These are phyloP conservation scores for Agriopis leucophaearia DNA, from an alignment of 2,888 invertebrate genomes.

Conservation along the genomic window DNA sequence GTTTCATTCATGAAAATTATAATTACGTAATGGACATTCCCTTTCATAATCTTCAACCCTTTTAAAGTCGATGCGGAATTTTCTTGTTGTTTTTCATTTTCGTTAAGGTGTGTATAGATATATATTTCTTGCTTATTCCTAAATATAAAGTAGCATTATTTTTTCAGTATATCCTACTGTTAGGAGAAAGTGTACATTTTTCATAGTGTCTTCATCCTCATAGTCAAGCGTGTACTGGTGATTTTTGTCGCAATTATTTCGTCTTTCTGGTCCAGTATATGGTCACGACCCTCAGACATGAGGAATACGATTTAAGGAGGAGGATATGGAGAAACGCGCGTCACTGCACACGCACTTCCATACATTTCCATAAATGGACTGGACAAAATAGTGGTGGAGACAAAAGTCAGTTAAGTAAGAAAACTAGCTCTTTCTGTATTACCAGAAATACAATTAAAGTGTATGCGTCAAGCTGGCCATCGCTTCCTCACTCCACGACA, in stretches of 20 bases:
- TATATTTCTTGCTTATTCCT: too few relatives aligned
- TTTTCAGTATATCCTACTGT: too few relatives aligned
- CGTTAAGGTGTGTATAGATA: background rate
- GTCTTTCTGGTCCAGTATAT: too few relatives aligned
- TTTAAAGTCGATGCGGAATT: slow-evolving; percentile 3
- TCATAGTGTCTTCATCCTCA: background rate
- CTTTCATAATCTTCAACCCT: slow-evolving; percentile 20
- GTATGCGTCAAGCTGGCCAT: slow-evolving; percentile 23
- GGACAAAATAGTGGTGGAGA: too few relatives aligned
- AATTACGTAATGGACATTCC: slow-evolving; percentile 38
- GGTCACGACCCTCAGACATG: too few relatives aligned
- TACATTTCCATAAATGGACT: too few relatives aligned
- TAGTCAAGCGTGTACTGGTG: too few relatives aligned
- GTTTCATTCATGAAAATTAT: slow-evolving; percentile 45
- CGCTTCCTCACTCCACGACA: slow-evolving; percentile 29
- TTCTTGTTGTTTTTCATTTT: background rate
- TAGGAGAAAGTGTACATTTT: background rate
- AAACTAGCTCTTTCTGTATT: background rate
- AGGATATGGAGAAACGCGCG: too few relatives aligned
- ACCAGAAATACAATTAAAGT: slow-evolving; percentile 16
- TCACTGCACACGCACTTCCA: too few relatives aligned
- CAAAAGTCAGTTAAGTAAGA: background rate
- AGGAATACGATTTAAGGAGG: too few relatives aligned
- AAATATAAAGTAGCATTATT: too few relatives aligned
- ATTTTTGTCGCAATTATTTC: too few relatives aligned